Base-by-base conservation (phyloP, 2,113 vertebrate species). In the Siphamia tubifer region DNA sequence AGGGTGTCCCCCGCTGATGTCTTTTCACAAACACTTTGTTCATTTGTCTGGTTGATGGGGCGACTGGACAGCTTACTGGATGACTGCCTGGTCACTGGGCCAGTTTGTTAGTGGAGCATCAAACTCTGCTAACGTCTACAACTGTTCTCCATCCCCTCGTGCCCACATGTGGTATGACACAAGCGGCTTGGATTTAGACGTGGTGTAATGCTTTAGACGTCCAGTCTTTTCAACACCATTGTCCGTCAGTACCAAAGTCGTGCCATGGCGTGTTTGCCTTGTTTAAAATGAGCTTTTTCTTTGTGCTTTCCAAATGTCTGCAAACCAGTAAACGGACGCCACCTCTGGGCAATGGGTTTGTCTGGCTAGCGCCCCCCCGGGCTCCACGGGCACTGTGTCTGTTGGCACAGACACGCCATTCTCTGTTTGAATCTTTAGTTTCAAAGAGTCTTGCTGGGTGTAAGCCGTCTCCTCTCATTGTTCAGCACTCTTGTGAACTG, bases 1-100 rank as follows among this genome's bases (percentile, higher is more conserved):
- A 80, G 42, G 13, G 3, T 54, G 68, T 76, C 73, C 81, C 86
- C 84, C 38, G 84, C 86, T 84, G 74, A 38, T 48, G 52, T 17
- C 60, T 83, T 87, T 89, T 88, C 73, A 84, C 44, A 64, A 76
- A 82, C 39, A 85, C 76, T 89, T 77, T 16, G 72, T 73, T 86
- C 83, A 87, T 84, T 68, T 69, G 81, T 91, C 85, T 82, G 77
- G 71, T 88, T 90, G 85, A 84, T 56, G 64, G 86, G 69, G 67
- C 68, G 42, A 58, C 71, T 42, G 11, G 70, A 86, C 76, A 89
- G 74, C 58, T 54, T 52, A 45, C 80, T 84, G 89, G 85, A 82
- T 34, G 28, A 24, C 8, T 69, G 86, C 86, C 88, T 51, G 2
- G 79, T 74, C 60, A 53, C 67, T 77, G 76, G 63, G 80, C 75